A percentile compares a stretch with the other conserved stretches of the same genome.
These are phyloP conservation scores for Scophthalmus maximus DNA, from an alignment of 2,113 vertebrate species.

Conservation along the genomic window DNA sequence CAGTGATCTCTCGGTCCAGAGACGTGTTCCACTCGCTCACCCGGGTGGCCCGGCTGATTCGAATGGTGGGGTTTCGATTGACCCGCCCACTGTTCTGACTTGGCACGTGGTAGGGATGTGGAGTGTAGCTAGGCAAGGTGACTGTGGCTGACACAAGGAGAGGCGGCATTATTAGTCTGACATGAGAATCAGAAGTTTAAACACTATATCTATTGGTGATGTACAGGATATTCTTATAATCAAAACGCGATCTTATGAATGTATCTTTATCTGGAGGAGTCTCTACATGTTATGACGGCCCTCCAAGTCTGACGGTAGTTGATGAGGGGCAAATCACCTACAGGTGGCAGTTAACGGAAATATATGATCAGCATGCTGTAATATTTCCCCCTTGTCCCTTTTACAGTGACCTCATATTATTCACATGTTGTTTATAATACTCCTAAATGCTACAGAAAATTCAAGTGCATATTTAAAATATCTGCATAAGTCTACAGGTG, in stretches of 20 bases:
- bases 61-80: conserved; percentile 82
- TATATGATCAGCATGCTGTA: neutral
- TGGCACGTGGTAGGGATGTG: conserved; percentile 48
- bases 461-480: neutral
- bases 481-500: neutral
- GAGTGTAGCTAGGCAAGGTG: conserved; percentile 40
- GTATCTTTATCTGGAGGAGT: neutral
- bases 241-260: neutral
- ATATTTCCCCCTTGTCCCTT: no score
- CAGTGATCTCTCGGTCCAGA: conserved; percentile 86
- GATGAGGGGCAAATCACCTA: conserved; percentile 10
- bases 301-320: neutral
- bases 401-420: no score
- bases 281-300: neutral
- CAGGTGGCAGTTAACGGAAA: conserved; percentile 39
- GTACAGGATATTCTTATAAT: neutral
- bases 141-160: conserved; percentile 43
- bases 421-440: neutral
- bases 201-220: neutral
- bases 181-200: neutral
- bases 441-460: neutral
- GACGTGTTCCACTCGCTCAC: conserved; percentile 85
- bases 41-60: conserved; percentile 88
- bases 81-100: conserved; percentile 57
- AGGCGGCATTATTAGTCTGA: neutral